Percentiles rank a stretch among this genome's conserved stretches.
Conservation (phyloP, 2,113 vertebrate species). For the Sinocyclocheilus grahami region DNA sequence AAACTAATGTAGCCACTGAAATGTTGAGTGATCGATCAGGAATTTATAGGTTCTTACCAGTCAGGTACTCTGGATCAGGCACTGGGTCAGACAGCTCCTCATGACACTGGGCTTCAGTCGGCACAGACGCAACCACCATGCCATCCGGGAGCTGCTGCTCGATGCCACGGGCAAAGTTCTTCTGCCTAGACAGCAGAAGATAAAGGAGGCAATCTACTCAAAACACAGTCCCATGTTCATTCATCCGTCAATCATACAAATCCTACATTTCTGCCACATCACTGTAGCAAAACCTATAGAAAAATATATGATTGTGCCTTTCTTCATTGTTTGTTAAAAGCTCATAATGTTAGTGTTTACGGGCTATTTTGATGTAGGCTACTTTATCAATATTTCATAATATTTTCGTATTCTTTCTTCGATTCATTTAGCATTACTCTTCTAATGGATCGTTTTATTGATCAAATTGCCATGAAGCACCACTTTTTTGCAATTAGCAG, state of each 20-base stretch:
- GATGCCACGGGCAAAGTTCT: constrained; percentile 95
- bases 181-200: constrained; percentile 81
- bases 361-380: not conserved
- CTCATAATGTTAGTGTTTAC: not conserved
- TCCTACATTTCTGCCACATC: not conserved
- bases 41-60: constrained; percentile 77
- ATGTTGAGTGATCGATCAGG: not conserved
- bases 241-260: constrained; percentile 1
- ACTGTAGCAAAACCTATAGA: not conserved
- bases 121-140: constrained; percentile 90
- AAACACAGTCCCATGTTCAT: not conserved
- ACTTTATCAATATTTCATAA: not conserved
- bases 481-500: not conserved
- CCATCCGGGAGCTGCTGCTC: constrained; percentile 96
- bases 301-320: not conserved
- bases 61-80: constrained; percentile 92
- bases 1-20: not conserved
- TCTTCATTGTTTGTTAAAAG: not conserved
- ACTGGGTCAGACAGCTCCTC: constrained; percentile 92
- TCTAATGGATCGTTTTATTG: not conserved
- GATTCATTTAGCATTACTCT: not conserved
- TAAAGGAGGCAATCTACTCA: constrained; percentile 15
- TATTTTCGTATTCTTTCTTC: not conserved
- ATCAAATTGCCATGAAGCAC: not conserved
- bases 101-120: constrained; percentile 92